phyloP scores from a whole-genome alignment of 2,888 invertebrate species.

The Ferdinandea cuprea region DNA sequence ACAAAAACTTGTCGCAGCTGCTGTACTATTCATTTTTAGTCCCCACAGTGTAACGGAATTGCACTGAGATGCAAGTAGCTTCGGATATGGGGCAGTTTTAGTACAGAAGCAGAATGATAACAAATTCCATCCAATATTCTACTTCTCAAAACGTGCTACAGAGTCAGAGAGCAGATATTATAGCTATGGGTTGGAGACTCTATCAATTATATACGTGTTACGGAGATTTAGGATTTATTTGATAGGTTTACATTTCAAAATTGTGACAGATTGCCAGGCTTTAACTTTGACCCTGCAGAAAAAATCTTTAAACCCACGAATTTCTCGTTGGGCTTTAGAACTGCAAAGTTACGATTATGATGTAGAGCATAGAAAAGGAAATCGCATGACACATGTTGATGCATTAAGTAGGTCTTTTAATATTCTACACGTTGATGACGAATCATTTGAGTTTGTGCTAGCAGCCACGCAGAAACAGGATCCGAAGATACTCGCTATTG shows the following conservation, averaged over 20 bases:
- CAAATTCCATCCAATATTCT: constrained; percentile 77
- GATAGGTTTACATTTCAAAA: constrained; percentile 73
- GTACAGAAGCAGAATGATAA: constrained; percentile 71
- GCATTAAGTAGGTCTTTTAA: constrained; percentile 75
- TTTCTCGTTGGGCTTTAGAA: constrained; percentile 67
- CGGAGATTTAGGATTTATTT: constrained; percentile 29
- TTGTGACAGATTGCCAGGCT: constrained; percentile 76
- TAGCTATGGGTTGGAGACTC: too few relatives aligned
- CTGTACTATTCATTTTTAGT: background rate
- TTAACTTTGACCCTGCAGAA: constrained; percentile 71
- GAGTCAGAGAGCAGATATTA: constrained; percentile 75
- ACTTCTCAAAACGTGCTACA: constrained; percentile 76
- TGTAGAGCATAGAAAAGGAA: constrained; percentile 70
- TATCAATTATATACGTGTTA: constrained; percentile 26
- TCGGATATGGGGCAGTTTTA: constrained; percentile 76
- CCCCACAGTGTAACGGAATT: constrained; percentile 75
- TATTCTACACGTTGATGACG: constrained; percentile 32
- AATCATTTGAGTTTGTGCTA: constrained; percentile 28
- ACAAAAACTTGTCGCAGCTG: background rate
- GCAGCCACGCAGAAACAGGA: constrained; percentile 41
- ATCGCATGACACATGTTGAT: constrained; percentile 77
- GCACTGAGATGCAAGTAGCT: constrained; percentile 78
- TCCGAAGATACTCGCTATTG: constrained; percentile 11
- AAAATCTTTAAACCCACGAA: constrained; percentile 74
- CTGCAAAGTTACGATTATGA: constrained; percentile 70